Evolutionary conservation across 2,113 vertebrate genomes (phyloP).

Genomic region (Emydocephalus ijimae): DNA sequence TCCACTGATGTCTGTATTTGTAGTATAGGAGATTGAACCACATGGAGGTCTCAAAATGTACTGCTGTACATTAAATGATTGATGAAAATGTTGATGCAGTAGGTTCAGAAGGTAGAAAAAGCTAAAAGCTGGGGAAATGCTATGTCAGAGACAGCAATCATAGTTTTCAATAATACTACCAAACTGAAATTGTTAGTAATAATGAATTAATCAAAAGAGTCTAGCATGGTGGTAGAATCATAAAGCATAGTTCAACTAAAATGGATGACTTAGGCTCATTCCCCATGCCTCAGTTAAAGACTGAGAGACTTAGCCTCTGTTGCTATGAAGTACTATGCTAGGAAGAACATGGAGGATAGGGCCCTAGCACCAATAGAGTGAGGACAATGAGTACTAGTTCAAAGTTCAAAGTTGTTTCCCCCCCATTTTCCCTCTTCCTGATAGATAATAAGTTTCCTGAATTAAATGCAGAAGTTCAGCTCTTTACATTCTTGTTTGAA

Average conservation of each 20-base stretch:
- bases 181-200: not conserved
- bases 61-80: not conserved
- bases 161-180: not conserved
- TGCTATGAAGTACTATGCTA: not conserved
- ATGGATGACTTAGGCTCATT: not conserved
- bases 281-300: not conserved
- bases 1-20: not conserved
- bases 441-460: not conserved
- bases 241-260: not conserved
- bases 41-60: not conserved
- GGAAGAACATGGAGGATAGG: not conserved
- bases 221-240: not conserved
- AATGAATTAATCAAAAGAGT: not conserved
- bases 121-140: not conserved
- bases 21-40: not conserved
- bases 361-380: not conserved
- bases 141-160: not conserved
- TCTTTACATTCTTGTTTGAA: conserved; percentile 12
- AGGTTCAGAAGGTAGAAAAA: not conserved
- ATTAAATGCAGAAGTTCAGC: conserved; percentile 9
- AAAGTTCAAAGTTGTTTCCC: not conserved
- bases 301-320: not conserved
- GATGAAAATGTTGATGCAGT: not conserved
- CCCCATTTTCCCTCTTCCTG: not conserved
- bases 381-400: not conserved